Percentiles rank a stretch among this genome's conserved stretches.
phyloP scores from a whole-genome alignment of 2,888 invertebrate genomes.

The Pinctada fucata region DNA sequence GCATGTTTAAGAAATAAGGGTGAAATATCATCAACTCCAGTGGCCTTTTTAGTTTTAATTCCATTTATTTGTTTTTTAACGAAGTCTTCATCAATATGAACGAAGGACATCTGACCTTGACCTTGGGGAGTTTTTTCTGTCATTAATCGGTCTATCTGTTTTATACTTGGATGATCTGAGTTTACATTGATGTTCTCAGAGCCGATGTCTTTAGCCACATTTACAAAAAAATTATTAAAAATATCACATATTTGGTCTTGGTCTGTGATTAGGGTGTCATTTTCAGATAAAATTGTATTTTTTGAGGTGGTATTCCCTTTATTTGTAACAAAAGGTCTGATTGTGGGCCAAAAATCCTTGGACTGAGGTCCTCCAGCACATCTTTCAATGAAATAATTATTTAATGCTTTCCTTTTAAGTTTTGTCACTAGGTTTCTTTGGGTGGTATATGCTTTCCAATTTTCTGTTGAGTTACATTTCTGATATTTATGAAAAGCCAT shows the following conservation, averaged over 20 bases:
- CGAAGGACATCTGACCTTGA: too few species aligned
- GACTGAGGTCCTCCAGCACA: neutral
- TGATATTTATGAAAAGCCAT: too few species aligned
- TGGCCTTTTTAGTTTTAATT: conserved; percentile 29
- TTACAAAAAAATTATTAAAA: neutral
- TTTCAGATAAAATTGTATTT: conserved; percentile 3
- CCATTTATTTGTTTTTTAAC: conserved; percentile 10
- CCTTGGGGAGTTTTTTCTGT: too few species aligned
- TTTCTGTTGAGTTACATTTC: too few species aligned
- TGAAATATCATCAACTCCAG: conserved; percentile 27
- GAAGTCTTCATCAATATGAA: conserved; percentile 5
- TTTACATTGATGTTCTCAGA: too few species aligned
- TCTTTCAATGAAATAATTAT: conserved; percentile 6
- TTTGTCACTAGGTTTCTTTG: neutral
- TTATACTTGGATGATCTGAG: too few species aligned
- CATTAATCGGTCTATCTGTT: too few species aligned
- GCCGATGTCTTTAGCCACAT: conserved; percentile 10
- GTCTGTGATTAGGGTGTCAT: neutral
- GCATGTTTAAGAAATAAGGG: conserved; percentile 16
- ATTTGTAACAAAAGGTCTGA: conserved; percentile 14
- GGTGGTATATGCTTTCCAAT: neutral
- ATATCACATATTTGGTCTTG: too few species aligned
- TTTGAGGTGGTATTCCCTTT: conserved; percentile 8
- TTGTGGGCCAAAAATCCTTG: conserved; percentile 9
- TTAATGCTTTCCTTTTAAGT: neutral